phyloP scores from a whole-genome alignment of 1,140 invertebrate species.

The Zaprionus ornatus region DNA sequence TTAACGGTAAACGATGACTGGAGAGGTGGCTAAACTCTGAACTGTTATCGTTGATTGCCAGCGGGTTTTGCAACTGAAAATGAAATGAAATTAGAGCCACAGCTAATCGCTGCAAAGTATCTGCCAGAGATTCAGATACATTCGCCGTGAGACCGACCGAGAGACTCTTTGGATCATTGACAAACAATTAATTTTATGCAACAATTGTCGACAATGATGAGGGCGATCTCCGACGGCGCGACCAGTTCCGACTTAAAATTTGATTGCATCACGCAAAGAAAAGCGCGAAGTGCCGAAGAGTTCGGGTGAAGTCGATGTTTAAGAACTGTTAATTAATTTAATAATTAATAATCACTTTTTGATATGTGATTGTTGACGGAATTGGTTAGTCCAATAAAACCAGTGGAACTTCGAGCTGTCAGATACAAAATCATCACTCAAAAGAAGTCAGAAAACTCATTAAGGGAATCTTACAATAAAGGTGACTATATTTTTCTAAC shows the following conservation, averaged over 20 bases:
- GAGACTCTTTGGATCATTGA: slow-evolving; percentile 28
- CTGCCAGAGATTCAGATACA: slow-evolving; percentile 32
- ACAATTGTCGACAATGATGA: slow-evolving; percentile 59
- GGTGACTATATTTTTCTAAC: background rate
- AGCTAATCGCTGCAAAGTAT: slow-evolving; percentile 73
- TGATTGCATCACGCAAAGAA: slow-evolving; percentile 27
- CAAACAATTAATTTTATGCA: slow-evolving; percentile 69
- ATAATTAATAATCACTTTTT: background rate
- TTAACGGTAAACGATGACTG: background rate
- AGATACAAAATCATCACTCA: background rate
- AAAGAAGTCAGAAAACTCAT: background rate
- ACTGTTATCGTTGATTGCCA: slow-evolving; percentile 61
- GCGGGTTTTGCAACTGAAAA: slow-evolving; percentile 41
- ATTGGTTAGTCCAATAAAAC: background rate
- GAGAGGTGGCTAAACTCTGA: slow-evolving; percentile 6
- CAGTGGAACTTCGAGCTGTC: background rate
- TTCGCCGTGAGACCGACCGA: slow-evolving; percentile 33
- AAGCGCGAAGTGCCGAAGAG: slow-evolving; percentile 18
- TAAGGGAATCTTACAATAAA: background rate
- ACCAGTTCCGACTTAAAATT: slow-evolving; percentile 44
- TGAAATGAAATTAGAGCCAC: slow-evolving; percentile 58
- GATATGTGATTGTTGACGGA: background rate
- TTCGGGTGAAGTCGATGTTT: slow-evolving; percentile 1
- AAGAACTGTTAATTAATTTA: slow-evolving; percentile 1
- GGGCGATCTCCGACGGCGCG: slow-evolving; percentile 41